Evolutionary conservation across 2,888 invertebrate genomes (phyloP).

Genomic region (Lycia hirtaria): DNA sequence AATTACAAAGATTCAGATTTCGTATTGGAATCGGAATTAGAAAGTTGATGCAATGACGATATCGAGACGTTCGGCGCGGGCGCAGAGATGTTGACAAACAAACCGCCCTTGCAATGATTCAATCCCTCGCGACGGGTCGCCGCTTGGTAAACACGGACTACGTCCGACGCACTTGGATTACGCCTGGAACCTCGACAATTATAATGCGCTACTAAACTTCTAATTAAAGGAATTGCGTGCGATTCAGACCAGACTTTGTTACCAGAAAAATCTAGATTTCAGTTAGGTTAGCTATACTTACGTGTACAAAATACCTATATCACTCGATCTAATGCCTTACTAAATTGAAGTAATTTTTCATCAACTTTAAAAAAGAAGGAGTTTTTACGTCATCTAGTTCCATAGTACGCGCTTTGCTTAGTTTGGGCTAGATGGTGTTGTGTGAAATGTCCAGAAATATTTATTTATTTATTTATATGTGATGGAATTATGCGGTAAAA

Average conservation of each 20-base stretch:
- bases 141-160: constrained; percentile 30
- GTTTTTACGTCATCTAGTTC: too few species aligned
- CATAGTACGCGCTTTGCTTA: too few species aligned
- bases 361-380: too few species aligned
- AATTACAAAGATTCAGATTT: background rate
- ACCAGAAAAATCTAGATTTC: background rate
- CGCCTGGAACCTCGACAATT: background rate
- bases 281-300: background rate
- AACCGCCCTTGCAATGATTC: constrained; percentile 29
- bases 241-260: background rate
- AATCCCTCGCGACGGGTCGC: constrained; percentile 25
- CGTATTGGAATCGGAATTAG: constrained; percentile 10
- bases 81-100: constrained; percentile 38
- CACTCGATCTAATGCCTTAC: too few species aligned
- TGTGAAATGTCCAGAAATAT: too few species aligned
- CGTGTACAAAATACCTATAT: too few species aligned
- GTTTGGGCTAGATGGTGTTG: too few species aligned
- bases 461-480: too few species aligned
- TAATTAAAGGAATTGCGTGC: background rate
- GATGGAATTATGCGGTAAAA: too few species aligned
- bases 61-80: constrained; percentile 31
- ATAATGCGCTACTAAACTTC: background rate
- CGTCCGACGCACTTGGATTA: constrained; percentile 2
- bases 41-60: constrained; percentile 29
- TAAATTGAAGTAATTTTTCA: too few species aligned